Evolutionary conservation across 2,113 vertebrate genomes (phyloP).

Genomic region (Ochotona princeps): DNA sequence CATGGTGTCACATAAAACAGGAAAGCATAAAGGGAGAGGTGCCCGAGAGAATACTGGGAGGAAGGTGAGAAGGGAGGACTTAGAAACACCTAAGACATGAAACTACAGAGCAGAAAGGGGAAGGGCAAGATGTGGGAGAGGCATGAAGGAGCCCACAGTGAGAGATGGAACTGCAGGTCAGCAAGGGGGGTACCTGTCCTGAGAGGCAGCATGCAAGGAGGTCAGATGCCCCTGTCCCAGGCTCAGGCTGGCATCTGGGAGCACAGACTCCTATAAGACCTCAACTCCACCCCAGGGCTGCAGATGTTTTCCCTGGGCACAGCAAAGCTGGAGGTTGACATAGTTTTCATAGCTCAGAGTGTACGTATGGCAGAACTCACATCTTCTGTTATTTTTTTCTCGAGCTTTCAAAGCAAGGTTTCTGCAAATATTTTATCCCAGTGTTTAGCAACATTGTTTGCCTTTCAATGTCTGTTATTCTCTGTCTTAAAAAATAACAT

Average conservation of each 20-base stretch:
- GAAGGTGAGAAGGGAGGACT: background rate
- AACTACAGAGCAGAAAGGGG: background rate
- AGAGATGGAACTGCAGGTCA: background rate
- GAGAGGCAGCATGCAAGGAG: no score
- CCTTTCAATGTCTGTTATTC: constrained; percentile 26
- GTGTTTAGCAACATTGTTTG: constrained; percentile 43
- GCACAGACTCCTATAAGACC: no score
- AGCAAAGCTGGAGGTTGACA: background rate
- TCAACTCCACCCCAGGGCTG: background rate
- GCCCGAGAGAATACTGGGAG: background rate
- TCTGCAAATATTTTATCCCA: constrained; percentile 23
- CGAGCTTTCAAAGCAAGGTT: constrained; percentile 16
- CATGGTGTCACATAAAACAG: background rate
- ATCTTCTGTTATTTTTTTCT: constrained; percentile 2
- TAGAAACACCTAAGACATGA: no score
- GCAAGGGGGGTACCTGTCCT: no score
- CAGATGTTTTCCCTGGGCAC: background rate
- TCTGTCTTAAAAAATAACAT: constrained; percentile 39
- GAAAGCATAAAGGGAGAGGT: background rate
- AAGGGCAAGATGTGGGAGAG: background rate
- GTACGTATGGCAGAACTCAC: background rate
- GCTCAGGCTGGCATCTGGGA: background rate
- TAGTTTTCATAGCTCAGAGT: constrained; percentile 12
- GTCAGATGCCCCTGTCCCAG: background rate
- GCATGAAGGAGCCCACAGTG: background rate